Conservation (phyloP, 2,113 vertebrate genomes). For the Amphiprion percula region DNA sequence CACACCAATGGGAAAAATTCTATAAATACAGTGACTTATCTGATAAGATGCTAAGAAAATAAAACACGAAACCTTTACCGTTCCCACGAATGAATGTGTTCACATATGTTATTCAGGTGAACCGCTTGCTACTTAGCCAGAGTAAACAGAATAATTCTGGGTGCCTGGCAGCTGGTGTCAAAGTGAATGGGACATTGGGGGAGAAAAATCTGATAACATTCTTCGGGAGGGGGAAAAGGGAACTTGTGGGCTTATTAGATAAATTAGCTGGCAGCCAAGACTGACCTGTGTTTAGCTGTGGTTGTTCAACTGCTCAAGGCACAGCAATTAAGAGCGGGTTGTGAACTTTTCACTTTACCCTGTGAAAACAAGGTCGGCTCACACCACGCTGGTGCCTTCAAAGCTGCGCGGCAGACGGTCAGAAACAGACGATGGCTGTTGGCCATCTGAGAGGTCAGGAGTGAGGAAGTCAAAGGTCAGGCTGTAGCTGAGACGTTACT, state of each 20-base stretch:
- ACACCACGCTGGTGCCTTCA: constrained; percentile 29
- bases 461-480: constrained; percentile 56
- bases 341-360: constrained; percentile 69
- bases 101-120: constrained; percentile 52
- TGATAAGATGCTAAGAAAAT: constrained; percentile 58
- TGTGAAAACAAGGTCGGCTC: constrained; percentile 44
- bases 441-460: constrained; percentile 40
- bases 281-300: constrained; percentile 55
- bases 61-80: constrained; percentile 47
- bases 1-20: constrained; percentile 30
- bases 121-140: constrained; percentile 52
- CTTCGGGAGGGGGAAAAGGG: constrained; percentile 44
- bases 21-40: constrained; percentile 45
- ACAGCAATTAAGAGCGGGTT: constrained; percentile 54
- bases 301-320: constrained; percentile 46
- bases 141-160: constrained; percentile 65
- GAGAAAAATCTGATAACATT: constrained; percentile 77
- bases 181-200: constrained; percentile 52
- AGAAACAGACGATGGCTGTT: constrained; percentile 47
- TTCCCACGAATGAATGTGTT: constrained; percentile 60
- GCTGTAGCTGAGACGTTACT: constrained; percentile 44
- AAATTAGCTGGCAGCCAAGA: constrained; percentile 52
- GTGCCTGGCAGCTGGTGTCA: constrained; percentile 67
- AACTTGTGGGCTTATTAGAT: constrained; percentile 60
- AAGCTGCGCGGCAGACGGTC: constrained; percentile 32